phyloP scores from a whole-genome alignment of 1,140 invertebrate genomes.

The Trachymyrmex septentrionalis region DNA sequence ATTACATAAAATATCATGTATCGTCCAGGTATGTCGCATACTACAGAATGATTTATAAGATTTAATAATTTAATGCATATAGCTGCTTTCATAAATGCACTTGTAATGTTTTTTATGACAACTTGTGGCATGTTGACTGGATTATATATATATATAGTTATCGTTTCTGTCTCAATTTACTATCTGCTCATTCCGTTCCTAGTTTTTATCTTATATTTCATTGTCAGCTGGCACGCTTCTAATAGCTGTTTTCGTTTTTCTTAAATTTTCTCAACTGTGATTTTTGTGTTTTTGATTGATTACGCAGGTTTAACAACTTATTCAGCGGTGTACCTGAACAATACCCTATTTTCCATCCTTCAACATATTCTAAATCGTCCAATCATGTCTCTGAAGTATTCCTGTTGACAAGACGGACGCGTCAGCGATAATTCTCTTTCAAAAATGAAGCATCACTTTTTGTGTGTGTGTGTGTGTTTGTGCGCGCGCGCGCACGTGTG shows the following conservation, averaged over 20 bases:
- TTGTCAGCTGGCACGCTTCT: background rate
- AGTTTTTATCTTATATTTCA: background rate
- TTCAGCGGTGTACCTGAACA: background rate
- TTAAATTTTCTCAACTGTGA: background rate
- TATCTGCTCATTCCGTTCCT: background rate
- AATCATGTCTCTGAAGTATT: background rate
- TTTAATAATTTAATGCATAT: background rate
- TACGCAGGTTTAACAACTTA: background rate
- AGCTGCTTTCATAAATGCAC: background rate
- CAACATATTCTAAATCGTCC: background rate
- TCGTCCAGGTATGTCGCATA: background rate
- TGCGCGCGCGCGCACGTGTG: too few species aligned
- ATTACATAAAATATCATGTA: background rate
- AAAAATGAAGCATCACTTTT: conserved; percentile 42
- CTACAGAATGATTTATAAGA: background rate
- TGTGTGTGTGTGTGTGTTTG: background rate
- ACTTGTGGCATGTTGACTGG: background rate
- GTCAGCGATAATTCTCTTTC: conserved; percentile 17
- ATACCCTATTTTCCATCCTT: background rate
- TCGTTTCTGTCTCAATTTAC: background rate
- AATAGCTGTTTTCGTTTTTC: background rate
- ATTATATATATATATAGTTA: too few species aligned
- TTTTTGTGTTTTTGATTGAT: background rate
- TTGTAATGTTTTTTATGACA: conserved; percentile 2
- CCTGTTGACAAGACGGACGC: background rate